Conservation (phyloP, 2,113 vertebrate species). For the Accipiter cooperii region DNA sequence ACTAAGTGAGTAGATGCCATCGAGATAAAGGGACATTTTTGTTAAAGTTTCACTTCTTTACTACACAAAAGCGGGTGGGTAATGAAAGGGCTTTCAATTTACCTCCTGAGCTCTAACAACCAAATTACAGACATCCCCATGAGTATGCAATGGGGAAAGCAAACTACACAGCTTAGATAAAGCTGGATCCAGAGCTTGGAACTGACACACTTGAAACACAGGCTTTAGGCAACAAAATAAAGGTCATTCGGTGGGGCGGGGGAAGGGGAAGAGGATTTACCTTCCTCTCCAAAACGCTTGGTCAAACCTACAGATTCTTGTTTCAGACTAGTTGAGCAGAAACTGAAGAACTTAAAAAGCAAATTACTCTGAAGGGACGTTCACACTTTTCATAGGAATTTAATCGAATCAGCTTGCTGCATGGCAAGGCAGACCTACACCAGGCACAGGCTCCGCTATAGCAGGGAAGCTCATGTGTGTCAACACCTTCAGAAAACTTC, state of each 20-base stretch:
- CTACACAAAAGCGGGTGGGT: neutral
- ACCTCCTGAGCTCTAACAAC: neutral
- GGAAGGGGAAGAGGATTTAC: neutral
- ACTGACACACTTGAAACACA: neutral
- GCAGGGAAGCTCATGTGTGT: neutral
- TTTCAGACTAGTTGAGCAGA: neutral
- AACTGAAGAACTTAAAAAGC: neutral
- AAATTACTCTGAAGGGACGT: neutral
- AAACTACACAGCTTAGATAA: neutral
- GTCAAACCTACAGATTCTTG: neutral
- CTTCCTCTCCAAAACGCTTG: neutral
- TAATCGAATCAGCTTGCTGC: neutral
- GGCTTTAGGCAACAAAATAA: neutral
- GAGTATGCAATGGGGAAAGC: neutral
- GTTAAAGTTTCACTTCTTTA: conserved; percentile 61
- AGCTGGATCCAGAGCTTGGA: neutral
- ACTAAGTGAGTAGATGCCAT: conserved; percentile 29
- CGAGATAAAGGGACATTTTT: conserved; percentile 48
- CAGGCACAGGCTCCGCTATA: neutral
- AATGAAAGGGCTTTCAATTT: neutral
- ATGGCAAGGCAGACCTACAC: neutral
- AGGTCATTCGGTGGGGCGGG: neutral
- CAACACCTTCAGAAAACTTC: neutral
- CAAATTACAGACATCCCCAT: neutral
- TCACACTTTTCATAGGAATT: neutral